Evolutionary conservation across 1,140 invertebrate genomes (phyloP), one percentile per base, ranked within the genome.

Genomic region (Drosophila teissieri): DNA sequence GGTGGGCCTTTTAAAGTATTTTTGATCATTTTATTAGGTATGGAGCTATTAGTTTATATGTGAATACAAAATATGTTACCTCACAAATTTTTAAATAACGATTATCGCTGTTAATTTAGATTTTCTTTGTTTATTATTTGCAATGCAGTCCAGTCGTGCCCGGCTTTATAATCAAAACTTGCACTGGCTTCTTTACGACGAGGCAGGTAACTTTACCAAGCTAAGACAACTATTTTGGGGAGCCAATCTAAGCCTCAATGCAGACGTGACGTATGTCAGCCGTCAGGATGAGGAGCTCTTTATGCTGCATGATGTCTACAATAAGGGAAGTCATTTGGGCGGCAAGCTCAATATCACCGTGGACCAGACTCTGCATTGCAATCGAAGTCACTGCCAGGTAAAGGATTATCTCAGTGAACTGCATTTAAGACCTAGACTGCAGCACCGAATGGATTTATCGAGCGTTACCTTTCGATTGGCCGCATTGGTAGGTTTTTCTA

Each of bases 281-380:
- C 60, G 14, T 3, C n/a, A 72, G 19, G 34, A 27, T 2, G 37
- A 48, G 39, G 36, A 68, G 4, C 3, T 54, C 3, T 90, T 75
- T 27, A 65, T 64, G 2, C 62, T 86, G 12, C 80, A 83, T 12
- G 91, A 92, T 86, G 80, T 91, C 8, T 92, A 92, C 52, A 92
- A 90, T 17, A 82, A 79, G 12, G 91, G 91, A n/a, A 81, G 78
- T 10, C 69, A 82, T 44, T 37, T 90, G 48, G 91, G 91, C 11
- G 91, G 91, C 0, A 14, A 62, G 19, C 45, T 92, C 1, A 92
- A 92, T 52, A 64, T 92, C 37, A 92, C 91, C 4, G 34, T 82
- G 1, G 90, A 92, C 73, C 86, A 73, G 54, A 78, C 73, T 63
- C 24, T 92, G 4, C 31, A 39, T 6, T 92, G 91, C 56, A 76